Base-by-base conservation (phyloP, 2,888 invertebrate species). In the Mycalesis mineus region DNA sequence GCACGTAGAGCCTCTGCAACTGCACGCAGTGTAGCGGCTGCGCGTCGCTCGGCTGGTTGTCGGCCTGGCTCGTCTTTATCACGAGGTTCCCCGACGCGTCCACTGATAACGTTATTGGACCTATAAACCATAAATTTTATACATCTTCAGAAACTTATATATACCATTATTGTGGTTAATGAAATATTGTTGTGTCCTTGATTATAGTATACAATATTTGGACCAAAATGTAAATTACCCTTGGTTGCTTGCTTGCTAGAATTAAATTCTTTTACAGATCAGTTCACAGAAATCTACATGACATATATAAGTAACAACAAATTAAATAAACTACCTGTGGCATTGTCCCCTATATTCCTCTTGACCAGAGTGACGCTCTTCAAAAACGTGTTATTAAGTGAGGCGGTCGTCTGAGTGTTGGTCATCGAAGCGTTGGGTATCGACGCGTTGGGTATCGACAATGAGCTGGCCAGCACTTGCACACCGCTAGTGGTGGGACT, bases 311-410 rank as follows among this genome's bases (percentile, higher is more conserved):
- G n/a, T n/a, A n/a, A n/a, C n/a, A n/a, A n/a, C n/a, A n/a, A n/a
- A 28, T 14, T 8, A 8, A 13, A 1, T 31, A 4, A 33, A 14
- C 75, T 53, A 88, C 89, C 86, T 47, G 84, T 77, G 36, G 79
- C 69, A 62, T 77, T 84, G 60, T 88, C 88, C 2, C 77, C 76
- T 15, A 78, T 74, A 45, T 77, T 82, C 66, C 88, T 75, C 63
- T 90, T 90, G 39, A 90, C 84, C 29, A 90, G 67, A 1, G 90
- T 88, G 9, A 89, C 85, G 59, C 85, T 87, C 69, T 88, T 88
- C 49, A 90, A 64, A 31, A 88, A 65, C 0, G 83, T 73, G 50
- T 75, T 83, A 47, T 72, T 77, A 14, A 80, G 28, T 1, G 53
- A 44, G 0, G 53, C n/a, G 2, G 53, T 64, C 0, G 81, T 68